phyloP scores from a whole-genome alignment of 1,140 invertebrate species.

The Atta colombica region DNA sequence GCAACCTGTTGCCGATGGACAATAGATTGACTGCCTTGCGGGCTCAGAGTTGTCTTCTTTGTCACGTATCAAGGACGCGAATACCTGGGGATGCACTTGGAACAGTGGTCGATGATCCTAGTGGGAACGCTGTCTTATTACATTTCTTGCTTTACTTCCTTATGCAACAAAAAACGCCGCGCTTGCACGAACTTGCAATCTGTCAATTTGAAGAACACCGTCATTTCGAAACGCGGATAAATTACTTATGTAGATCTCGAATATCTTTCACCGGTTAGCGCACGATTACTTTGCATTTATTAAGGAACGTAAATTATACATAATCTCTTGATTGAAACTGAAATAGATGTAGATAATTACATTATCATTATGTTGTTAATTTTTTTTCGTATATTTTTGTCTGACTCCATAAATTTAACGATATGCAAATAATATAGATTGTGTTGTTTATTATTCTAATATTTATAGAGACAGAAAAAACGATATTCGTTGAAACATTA shows the following conservation, averaged over 20 bases:
- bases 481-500: constrained; percentile 5
- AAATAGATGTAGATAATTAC: background rate
- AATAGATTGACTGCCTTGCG: constrained; percentile 40
- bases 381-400: background rate
- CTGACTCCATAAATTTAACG: background rate
- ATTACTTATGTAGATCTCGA: constrained; percentile 26
- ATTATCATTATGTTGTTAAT: background rate
- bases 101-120: constrained; percentile 55
- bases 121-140: constrained; percentile 28
- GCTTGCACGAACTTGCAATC: constrained; percentile 16
- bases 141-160: constrained; percentile 54
- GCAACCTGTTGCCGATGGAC: constrained; percentile 45
- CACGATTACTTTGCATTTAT: constrained; percentile 6
- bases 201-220: constrained; percentile 17
- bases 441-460: background rate
- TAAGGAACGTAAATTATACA: background rate
- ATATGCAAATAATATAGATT: constrained; percentile 8
- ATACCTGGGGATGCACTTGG: constrained; percentile 33
- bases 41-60: constrained; percentile 41
- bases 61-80: constrained; percentile 58
- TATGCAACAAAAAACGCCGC: constrained; percentile 37
- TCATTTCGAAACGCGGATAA: constrained; percentile 9
- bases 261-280: background rate
- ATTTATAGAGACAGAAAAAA: background rate
- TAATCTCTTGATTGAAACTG: background rate